Conservation (phyloP, 2,113 vertebrate genomes). For the Theropithecus gelada region DNA sequence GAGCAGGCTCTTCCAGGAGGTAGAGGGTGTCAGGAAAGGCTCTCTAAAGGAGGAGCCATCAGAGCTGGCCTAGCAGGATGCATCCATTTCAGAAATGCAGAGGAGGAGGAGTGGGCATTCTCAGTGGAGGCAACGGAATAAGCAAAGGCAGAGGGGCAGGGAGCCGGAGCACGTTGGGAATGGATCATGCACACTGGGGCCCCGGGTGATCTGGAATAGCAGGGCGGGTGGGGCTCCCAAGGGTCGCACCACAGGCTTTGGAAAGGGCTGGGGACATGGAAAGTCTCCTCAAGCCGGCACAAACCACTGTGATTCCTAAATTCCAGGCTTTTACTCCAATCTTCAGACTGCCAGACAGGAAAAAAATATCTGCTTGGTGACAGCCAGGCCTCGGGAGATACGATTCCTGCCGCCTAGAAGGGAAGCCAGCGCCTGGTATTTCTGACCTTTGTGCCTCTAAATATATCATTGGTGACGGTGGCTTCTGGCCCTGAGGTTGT, state of each 20-base stretch:
- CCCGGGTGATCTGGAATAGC: not conserved
- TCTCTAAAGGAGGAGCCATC: not conserved
- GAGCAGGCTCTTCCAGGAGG: not conserved
- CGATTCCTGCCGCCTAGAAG: slow-evolving; percentile 51
- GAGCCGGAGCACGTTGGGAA: no score
- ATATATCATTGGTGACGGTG: slow-evolving; percentile 63
- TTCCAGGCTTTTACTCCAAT: not conserved
- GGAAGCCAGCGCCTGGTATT: slow-evolving; percentile 54
- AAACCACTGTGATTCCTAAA: not conserved
- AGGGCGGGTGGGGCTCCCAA: not conserved
- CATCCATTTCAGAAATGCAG: not conserved
- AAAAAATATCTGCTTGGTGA: slow-evolving; percentile 65
- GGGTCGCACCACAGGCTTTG: not conserved
- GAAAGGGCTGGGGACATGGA: not conserved
- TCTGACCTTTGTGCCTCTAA: slow-evolving; percentile 71
- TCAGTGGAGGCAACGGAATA: not conserved
- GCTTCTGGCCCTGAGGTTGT: not conserved
- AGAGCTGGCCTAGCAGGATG: not conserved
- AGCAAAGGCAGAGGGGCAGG: not conserved
- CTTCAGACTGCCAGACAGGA: slow-evolving; percentile 32
- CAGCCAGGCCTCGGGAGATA: slow-evolving; percentile 64
- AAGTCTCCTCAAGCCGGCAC: not conserved
- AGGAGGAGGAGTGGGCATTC: not conserved
- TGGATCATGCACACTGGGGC: not conserved
- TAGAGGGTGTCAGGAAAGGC: not conserved